Evolutionary conservation across 2,888 invertebrate genomes (phyloP).

Genomic region (Tetheella fluctuosa): DNA sequence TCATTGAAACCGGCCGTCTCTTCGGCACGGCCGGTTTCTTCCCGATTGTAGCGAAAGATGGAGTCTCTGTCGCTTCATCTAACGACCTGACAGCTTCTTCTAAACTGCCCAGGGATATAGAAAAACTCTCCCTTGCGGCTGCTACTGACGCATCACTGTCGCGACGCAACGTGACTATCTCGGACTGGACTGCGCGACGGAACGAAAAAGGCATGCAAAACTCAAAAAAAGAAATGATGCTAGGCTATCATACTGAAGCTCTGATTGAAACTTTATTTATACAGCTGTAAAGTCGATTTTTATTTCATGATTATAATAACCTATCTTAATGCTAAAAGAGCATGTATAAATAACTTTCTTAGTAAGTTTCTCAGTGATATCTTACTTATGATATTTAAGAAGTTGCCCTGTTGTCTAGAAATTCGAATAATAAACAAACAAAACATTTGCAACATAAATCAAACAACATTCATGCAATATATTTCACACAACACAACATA

Average conservation of each 20-base stretch:
- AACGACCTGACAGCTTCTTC: conserved; percentile 76
- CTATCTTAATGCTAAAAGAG: no score
- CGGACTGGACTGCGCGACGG: conserved; percentile 60
- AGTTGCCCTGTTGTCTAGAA: not conserved
- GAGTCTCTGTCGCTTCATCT: conserved; percentile 72
- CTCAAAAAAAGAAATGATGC: conserved; percentile 31
- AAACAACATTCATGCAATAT: not conserved
- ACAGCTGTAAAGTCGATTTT: not conserved
- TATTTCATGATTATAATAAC: no score
- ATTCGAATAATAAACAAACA: not conserved
- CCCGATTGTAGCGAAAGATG: conserved; percentile 74
- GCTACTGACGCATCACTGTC: conserved; percentile 78
- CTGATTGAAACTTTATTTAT: not conserved
- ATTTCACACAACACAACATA: not conserved
- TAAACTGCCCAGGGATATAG: conserved; percentile 75
- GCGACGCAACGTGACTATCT: conserved; percentile 82
- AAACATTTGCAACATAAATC: not conserved
- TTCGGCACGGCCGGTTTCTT: conserved; percentile 82
- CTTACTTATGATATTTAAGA: no score
- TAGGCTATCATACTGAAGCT: not conserved
- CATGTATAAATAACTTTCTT: no score
- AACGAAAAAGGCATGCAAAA: conserved; percentile 56
- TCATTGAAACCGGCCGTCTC: conserved; percentile 85
- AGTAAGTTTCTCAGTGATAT: no score
- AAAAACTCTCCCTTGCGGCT: conserved; percentile 78